Percentiles rank a stretch among this genome's conserved stretches.
Conservation (phyloP, 2,888 invertebrate species). For the Eilema griseolum region DNA sequence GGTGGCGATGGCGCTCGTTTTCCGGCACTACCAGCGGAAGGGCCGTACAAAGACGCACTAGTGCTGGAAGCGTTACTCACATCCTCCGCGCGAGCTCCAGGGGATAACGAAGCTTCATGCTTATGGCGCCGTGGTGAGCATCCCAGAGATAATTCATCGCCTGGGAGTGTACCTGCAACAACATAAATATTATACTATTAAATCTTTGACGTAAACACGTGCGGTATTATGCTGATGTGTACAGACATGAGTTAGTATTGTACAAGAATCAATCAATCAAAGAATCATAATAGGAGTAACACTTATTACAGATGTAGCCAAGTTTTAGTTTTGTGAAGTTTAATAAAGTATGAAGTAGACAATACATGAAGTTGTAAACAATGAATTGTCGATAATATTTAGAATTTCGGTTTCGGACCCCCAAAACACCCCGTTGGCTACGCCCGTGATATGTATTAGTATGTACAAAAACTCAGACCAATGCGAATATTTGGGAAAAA, state of each 20-base stretch:
- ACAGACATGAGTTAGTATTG: too few species aligned
- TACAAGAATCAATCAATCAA: too few species aligned
- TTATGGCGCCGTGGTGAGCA: conserved; percentile 87
- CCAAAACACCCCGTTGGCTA: too few species aligned
- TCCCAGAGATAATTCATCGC: conserved; percentile 92
- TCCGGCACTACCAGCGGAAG: conserved; percentile 75
- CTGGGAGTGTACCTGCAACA: conserved; percentile 92
- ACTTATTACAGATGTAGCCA: too few species aligned
- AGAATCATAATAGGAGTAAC: too few species aligned
- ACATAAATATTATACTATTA: conserved; percentile 29
- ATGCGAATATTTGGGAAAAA: too few species aligned
- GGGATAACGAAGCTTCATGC: conserved; percentile 89
- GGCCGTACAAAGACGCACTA: conserved; percentile 88
- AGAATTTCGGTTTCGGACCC: too few species aligned
- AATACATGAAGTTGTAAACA: too few species aligned
- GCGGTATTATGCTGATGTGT: too few species aligned
- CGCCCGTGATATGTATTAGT: too few species aligned
- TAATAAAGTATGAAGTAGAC: neutral
- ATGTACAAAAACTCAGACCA: too few species aligned
- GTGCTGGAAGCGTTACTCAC: conserved; percentile 90
- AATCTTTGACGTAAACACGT: neutral
- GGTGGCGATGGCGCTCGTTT: conserved; percentile 85
- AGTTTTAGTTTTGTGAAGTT: too few species aligned
- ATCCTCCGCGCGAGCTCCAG: conserved; percentile 91
- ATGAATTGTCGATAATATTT: neutral